Conservation (phyloP, 1,140 invertebrate species). For the Littorina saxatilis region DNA sequence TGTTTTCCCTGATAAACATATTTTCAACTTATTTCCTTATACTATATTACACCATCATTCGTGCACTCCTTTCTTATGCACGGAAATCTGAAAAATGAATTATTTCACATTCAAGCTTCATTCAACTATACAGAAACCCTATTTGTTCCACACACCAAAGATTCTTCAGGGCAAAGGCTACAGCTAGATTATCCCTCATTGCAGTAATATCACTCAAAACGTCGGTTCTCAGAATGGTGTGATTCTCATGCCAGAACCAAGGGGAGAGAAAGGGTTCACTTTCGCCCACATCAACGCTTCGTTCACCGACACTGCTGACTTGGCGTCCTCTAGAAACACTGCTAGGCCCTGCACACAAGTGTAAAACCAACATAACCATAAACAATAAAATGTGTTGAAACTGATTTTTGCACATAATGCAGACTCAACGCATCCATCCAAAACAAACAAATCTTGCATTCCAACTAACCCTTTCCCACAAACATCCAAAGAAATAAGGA, state of each 20-base stretch:
- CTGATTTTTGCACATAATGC: no score
- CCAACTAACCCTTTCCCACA: neutral
- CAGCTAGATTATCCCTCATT: no score
- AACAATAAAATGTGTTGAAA: neutral
- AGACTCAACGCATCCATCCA: neutral
- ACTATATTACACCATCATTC: no score
- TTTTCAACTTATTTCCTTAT: no score
- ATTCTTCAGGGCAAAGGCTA: no score
- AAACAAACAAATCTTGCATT: neutral
- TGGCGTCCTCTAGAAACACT: slow-evolving; percentile 76
- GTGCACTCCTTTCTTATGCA: no score
- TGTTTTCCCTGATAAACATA: no score
- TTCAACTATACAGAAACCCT: no score
- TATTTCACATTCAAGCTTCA: no score
- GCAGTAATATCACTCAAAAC: no score
- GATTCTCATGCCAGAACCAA: slow-evolving; percentile 73
- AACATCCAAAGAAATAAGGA: neutral
- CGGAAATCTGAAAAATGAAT: no score
- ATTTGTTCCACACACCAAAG: no score
- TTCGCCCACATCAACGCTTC: slow-evolving; percentile 78
- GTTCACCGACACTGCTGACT: slow-evolving; percentile 75
- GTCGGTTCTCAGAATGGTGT: slow-evolving; percentile 77
- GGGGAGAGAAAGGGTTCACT: slow-evolving; percentile 77
- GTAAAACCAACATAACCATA: slow-evolving; percentile 8
- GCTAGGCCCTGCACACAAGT: slow-evolving; percentile 73